These are phyloP conservation scores for Brachionus rubens DNA, from an alignment of 1,140 invertebrate species.

Conservation along the genomic window DNA sequence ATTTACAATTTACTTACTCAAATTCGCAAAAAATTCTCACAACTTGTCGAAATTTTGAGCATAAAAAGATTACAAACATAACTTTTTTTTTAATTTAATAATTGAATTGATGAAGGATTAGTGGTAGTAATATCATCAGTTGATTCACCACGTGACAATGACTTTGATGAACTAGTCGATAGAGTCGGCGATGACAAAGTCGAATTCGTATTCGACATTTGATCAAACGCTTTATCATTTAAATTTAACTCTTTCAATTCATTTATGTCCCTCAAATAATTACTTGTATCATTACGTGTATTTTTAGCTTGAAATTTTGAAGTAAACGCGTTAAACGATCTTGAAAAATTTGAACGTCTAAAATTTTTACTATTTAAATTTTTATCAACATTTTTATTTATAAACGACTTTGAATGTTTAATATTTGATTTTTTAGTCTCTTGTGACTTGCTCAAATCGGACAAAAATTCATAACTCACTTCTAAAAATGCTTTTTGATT, in stretches of 20 bases:
- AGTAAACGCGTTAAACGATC: background rate
- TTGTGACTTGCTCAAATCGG: constrained; percentile 4
- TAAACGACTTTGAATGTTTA: constrained; percentile 35
- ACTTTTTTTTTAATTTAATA: too few species aligned
- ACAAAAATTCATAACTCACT: constrained; percentile 38
- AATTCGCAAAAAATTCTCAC: too few species aligned
- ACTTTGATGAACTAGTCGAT: background rate
- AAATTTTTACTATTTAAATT: background rate
- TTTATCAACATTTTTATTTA: background rate
- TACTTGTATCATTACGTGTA: background rate
- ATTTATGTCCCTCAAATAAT: constrained; percentile 12
- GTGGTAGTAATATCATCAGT: too few species aligned
- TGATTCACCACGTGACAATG: too few species aligned
- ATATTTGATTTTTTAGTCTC: background rate
- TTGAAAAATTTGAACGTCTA: constrained; percentile 24
- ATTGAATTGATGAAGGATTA: too few species aligned
- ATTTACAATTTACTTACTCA: too few species aligned
- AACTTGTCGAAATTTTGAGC: too few species aligned
- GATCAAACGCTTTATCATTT: background rate
- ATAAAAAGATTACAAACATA: too few species aligned
- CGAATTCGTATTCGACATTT: background rate
- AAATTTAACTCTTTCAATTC: constrained; percentile 16
- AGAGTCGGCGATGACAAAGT: constrained; percentile 19
- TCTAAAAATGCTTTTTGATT: background rate
- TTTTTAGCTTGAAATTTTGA: background rate